Percentiles rank a stretch among this genome's conserved stretches.
These are phyloP conservation scores for Morpho deidamia DNA, from an alignment of 2,888 invertebrate genomes.

Conservation along the genomic window DNA sequence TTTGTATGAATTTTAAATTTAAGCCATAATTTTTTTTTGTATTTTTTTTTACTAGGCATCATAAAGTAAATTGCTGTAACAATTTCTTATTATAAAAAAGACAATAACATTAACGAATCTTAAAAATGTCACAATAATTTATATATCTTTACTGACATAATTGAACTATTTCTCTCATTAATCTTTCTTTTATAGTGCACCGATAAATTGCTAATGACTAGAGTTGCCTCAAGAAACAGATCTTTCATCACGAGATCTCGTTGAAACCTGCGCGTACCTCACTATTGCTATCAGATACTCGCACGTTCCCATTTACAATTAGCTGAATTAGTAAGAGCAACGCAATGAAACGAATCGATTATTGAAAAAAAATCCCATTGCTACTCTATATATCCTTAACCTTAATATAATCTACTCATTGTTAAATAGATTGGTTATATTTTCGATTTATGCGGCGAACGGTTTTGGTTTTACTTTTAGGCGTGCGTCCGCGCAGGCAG, in stretches of 20 bases:
- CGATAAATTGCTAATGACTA: slow-evolving; percentile 17
- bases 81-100: too few species aligned
- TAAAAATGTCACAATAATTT: background rate
- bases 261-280: background rate
- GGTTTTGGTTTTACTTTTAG: slow-evolving; percentile 60
- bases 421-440: slow-evolving; percentile 47
- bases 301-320: slow-evolving; percentile 16
- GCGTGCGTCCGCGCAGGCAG: slow-evolving; percentile 64
- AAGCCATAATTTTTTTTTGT: too few species aligned
- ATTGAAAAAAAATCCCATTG: slow-evolving; percentile 40
- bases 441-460: slow-evolving; percentile 44
- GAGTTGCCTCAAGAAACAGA: slow-evolving; percentile 8
- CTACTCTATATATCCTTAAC: slow-evolving; percentile 65
- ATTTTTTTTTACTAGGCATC: too few species aligned
- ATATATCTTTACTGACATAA: background rate
- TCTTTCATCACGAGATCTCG: slow-evolving; percentile 11
- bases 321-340: slow-evolving; percentile 9
- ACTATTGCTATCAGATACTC: slow-evolving; percentile 5
- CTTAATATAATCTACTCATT: slow-evolving; percentile 61
- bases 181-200: slow-evolving; percentile 11
- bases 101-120: too few species aligned
- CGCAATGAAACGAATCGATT: slow-evolving; percentile 42
- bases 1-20: too few species aligned
- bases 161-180: slow-evolving; percentile 1
- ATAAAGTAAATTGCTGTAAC: too few species aligned